Evolutionary conservation across 1,140 invertebrate genomes (phyloP).

Genomic region (Tetragonula clypearis): DNA sequence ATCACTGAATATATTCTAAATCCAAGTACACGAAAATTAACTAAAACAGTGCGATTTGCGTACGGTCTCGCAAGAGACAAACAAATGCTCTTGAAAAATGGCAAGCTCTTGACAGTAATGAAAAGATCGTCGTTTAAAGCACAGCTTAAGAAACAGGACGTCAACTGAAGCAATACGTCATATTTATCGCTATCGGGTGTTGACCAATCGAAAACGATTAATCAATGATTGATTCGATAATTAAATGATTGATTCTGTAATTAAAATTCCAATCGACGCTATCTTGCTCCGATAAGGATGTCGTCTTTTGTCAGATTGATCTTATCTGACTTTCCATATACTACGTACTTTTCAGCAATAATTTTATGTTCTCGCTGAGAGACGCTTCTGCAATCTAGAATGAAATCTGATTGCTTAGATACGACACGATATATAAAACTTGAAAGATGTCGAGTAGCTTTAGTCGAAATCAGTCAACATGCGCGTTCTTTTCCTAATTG

Average conservation of each 20-base stretch:
- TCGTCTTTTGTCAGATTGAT: not conserved
- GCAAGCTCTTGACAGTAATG: not conserved
- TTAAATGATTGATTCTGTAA: not conserved
- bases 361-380: not conserved
- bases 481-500: constrained; percentile 86
- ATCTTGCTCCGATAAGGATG: not conserved
- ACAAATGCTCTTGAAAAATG: too few relatives aligned
- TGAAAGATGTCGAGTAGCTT: not conserved
- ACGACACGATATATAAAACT: constrained; percentile 63
- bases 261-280: constrained; percentile 8
- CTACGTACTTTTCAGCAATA: not conserved
- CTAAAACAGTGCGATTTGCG: too few relatives aligned
- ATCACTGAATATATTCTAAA: too few relatives aligned
- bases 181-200: not conserved
- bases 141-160: not conserved
- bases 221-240: too few relatives aligned
- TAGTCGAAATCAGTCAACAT: not conserved
- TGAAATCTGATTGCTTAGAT: constrained; percentile 1
- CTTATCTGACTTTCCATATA: not conserved
- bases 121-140: not conserved
- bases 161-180: not conserved
- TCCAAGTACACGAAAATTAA: too few relatives aligned
- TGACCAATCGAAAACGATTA: not conserved
- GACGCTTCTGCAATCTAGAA: not conserved
- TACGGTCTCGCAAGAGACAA: too few relatives aligned